Evolutionary conservation across 2,888 invertebrate genomes (phyloP).

Genomic region (Achlya flavicornis): DNA sequence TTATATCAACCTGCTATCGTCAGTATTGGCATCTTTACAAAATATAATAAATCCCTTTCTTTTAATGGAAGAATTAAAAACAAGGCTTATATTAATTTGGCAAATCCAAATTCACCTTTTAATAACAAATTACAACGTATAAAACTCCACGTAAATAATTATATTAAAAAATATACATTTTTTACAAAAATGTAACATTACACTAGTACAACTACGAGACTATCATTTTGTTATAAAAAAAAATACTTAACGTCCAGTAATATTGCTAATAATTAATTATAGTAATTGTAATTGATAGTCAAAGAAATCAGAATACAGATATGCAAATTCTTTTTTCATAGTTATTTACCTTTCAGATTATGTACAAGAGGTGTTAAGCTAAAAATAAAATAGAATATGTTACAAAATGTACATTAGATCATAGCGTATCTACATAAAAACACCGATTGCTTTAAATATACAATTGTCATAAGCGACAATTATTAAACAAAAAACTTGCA

Average conservation of each 20-base stretch:
- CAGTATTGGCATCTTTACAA: slow-evolving; percentile 79
- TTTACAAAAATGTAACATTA: slow-evolving; percentile 78
- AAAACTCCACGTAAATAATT: slow-evolving; percentile 73
- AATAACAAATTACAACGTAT: slow-evolving; percentile 70
- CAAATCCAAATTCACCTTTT: slow-evolving; percentile 77
- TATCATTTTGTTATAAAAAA: slow-evolving; percentile 64
- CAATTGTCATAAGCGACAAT: not conserved
- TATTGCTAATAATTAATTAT: slow-evolving; percentile 62
- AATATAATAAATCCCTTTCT: slow-evolving; percentile 77
- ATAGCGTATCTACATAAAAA: slow-evolving; percentile 36
- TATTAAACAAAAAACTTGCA: not conserved
- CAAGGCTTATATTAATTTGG: slow-evolving; percentile 80
- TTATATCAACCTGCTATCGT: slow-evolving; percentile 71
- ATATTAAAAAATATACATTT: slow-evolving; percentile 80
- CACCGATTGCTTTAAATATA: slow-evolving; percentile 24
- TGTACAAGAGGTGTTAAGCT: slow-evolving; percentile 64
- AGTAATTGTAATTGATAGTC: slow-evolving; percentile 53
- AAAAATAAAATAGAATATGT: slow-evolving; percentile 62
- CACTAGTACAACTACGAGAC: slow-evolving; percentile 60
- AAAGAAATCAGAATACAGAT: slow-evolving; percentile 67
- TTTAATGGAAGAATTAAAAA: slow-evolving; percentile 77
- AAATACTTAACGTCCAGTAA: slow-evolving; percentile 71
- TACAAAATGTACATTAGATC: slow-evolving; percentile 72
- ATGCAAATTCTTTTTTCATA: slow-evolving; percentile 63
- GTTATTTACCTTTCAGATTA: slow-evolving; percentile 67